Percentiles rank a stretch among this genome's conserved stretches.
Conservation (phyloP, 2,113 vertebrate species). For the Spea multiplicata region DNA sequence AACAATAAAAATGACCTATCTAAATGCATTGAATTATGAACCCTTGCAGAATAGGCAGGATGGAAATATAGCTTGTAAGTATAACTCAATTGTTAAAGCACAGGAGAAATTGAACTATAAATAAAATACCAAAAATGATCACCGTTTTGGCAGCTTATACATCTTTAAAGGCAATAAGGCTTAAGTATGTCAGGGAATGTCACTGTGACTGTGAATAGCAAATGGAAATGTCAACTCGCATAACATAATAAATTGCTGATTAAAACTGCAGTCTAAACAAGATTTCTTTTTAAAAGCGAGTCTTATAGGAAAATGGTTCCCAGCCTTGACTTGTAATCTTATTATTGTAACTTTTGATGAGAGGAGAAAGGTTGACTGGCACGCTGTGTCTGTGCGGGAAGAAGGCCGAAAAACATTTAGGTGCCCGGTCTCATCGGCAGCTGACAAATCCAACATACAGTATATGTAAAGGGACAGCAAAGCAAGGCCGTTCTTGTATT, state of each 20-base stretch:
- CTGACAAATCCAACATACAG: no score
- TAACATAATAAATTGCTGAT: constrained; percentile 44
- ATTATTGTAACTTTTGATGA: background rate
- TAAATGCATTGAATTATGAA: constrained; percentile 42
- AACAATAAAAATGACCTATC: constrained; percentile 43
- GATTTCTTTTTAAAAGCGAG: constrained; percentile 14
- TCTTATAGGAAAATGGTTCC: constrained; percentile 3
- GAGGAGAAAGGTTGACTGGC: background rate
- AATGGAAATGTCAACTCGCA: constrained; percentile 41
- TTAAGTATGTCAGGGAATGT: constrained; percentile 47
- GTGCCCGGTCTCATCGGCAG: no score
- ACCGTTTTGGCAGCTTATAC: constrained; percentile 44
- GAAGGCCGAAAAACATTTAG: no score
- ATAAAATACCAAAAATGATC: constrained; percentile 47
- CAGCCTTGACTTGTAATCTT: background rate
- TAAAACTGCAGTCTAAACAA: constrained; percentile 37
- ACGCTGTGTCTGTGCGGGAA: background rate
- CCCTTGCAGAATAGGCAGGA: constrained; percentile 20
- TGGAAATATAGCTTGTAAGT: constrained; percentile 48
- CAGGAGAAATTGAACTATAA: constrained; percentile 47
- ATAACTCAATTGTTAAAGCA: constrained; percentile 46
- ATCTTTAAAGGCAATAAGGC: constrained; percentile 42
- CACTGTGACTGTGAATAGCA: constrained; percentile 40
- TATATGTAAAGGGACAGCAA: no score
- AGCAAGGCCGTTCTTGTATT: no score